Percentiles rank a stretch among this genome's conserved stretches.
Evolutionary conservation across 2,113 vertebrate species (phyloP).

Genomic region (Callorhinus ursinus): DNA sequence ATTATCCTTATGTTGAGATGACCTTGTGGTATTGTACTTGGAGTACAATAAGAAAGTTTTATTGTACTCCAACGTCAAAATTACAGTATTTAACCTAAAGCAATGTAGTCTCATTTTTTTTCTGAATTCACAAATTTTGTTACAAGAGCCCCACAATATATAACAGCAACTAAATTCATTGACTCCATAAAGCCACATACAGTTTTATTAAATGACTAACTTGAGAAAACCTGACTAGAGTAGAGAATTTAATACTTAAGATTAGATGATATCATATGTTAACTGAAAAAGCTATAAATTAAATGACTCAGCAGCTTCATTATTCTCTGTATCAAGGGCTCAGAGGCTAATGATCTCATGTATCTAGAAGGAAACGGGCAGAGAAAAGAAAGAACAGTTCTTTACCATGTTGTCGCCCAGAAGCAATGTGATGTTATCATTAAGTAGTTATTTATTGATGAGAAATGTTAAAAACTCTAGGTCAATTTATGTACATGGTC

Average conservation of each 20-base stretch:
- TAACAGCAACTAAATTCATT: slow-evolving; percentile 52
- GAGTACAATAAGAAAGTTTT: not conserved
- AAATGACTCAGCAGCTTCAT: slow-evolving; percentile 38
- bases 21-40: not conserved
- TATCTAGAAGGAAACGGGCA: not conserved
- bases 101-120: not conserved
- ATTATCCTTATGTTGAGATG: not conserved
- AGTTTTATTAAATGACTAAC: slow-evolving; percentile 57
- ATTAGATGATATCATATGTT: slow-evolving; percentile 65
- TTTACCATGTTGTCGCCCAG: not conserved
- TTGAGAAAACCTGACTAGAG: slow-evolving; percentile 57
- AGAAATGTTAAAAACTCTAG: slow-evolving; percentile 1
- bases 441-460: slow-evolving; percentile 22
- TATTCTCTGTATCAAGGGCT: not conserved
- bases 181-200: slow-evolving; percentile 50
- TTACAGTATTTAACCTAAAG: slow-evolving; percentile 52
- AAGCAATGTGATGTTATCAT: not conserved
- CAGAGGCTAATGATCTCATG: slow-evolving; percentile 38
- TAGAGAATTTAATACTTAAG: slow-evolving; percentile 45
- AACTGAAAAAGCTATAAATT: slow-evolving; percentile 38
- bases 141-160: not conserved
- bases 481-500: not conserved
- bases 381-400: not conserved
- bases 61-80: slow-evolving; percentile 69
- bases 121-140: slow-evolving; percentile 50